Percentiles rank a stretch among this genome's conserved stretches.
phyloP scores from a whole-genome alignment of 2,113 vertebrate genomes.

The Dicrurus megarhynchus region DNA sequence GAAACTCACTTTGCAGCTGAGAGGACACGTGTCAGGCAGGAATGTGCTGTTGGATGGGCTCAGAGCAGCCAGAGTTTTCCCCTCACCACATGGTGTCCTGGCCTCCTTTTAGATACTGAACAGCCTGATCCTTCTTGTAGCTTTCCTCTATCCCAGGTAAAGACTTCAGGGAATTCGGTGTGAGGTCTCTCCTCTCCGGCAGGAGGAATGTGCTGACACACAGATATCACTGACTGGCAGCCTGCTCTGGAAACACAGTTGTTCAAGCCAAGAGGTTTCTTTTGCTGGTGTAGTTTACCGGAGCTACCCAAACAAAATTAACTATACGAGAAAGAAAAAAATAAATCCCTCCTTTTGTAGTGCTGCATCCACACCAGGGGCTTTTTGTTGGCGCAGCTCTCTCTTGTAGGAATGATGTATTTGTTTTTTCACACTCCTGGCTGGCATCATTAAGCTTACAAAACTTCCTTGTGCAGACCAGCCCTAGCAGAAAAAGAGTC shows the following conservation, averaged over 20 bases:
- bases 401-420: neutral
- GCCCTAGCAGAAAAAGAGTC: neutral
- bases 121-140: neutral
- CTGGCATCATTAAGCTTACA: neutral
- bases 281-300: constrained; percentile 4
- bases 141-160: constrained; percentile 4
- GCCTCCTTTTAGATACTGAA: neutral
- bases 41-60: neutral
- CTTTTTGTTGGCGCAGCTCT: neutral
- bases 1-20: neutral
- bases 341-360: neutral
- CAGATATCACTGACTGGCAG: neutral
- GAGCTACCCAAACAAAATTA: constrained; percentile 6
- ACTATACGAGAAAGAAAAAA: neutral
- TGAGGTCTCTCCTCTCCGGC: neutral
- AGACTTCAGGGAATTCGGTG: neutral
- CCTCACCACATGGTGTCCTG: neutral
- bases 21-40: neutral
- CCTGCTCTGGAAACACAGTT: neutral
- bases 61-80: neutral
- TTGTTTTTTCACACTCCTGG: constrained; percentile 4
- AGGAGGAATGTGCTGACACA: constrained; percentile 54
- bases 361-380: neutral
- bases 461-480: neutral
- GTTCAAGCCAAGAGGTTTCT: constrained; percentile 18